Evolutionary conservation across 2,888 invertebrate species (phyloP), one percentile per base, ranked within the genome.

Genomic region (Ichneumon xanthorius): DNA sequence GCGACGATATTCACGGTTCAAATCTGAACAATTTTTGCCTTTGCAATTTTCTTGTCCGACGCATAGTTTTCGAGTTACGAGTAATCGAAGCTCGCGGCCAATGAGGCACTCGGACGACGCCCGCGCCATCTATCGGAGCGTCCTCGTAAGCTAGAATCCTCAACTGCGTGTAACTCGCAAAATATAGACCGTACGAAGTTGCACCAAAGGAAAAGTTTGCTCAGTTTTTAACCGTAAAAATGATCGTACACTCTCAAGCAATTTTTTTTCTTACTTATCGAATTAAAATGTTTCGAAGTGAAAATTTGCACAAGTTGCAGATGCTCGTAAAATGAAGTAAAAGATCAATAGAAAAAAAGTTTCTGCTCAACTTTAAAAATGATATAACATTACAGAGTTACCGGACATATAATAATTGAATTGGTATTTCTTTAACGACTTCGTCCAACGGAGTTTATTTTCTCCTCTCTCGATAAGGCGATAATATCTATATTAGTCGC

Each of bases 401-500:
- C 11, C 30, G 33, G 45, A 16, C n/a, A 63, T 16, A n/a, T 63
- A 16, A n/a, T 63, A 33, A 63, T 63, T 63, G n/a, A 11, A 30
- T 33, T 7, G 7, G 16, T 30, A 16, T 30, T 16, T 33, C n/a
- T n/a, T 63, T n/a, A n/a, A 63, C 5, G 33, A 16, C 63, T 33
- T 6, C 9, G 37, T 67, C 9, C 40, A 22, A 67, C 19, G 5
- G 5, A 19, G 40, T 40, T 40, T 67, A 40, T 67, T 40, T 67
- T 37, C 19, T 11, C 14, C 11, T 19, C 5, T 67, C 22, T 11
- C 40, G 67, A n/a, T n/a, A 40, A 67, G 19, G 19, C 40, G 37
- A 19, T 67, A 67, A 67, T 40, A 40, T 67, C 40, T 67, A 22
- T 67, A 45, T 67, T 33, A 30, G 30, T 30, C 30, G 63, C 63